Conservation (phyloP, 53 echinoderm and acorn worm genomes). For the Holothuria scabra region DNA sequence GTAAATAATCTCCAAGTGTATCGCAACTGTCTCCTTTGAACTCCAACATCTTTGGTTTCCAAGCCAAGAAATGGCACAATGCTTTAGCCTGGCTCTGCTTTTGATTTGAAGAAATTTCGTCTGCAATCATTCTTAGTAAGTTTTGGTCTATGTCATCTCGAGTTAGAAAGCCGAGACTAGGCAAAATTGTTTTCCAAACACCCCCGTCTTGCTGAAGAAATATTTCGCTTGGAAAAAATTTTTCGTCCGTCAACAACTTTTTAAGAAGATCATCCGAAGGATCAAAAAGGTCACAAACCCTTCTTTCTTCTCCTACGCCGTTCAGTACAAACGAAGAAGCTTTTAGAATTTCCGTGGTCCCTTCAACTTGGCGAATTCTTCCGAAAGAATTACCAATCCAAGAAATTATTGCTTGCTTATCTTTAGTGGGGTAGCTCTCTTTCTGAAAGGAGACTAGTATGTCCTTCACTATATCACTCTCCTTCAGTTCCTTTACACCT, state of each 20-base stretch:
- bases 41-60: constrained; percentile 20
- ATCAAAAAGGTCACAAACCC: constrained; percentile 64
- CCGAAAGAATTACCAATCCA: constrained; percentile 4
- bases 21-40: background rate
- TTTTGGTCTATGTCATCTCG: background rate
- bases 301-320: background rate
- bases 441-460: background rate
- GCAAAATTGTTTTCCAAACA: background rate
- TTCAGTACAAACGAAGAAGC: constrained; percentile 58
- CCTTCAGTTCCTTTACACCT: background rate
- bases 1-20: constrained; percentile 18
- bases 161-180: background rate
- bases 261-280: constrained; percentile 49
- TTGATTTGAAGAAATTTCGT: constrained; percentile 26
- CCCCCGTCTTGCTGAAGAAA: constrained; percentile 2
- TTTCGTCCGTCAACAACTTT: constrained; percentile 34
- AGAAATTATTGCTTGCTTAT: background rate
- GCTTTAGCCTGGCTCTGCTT: constrained; percentile 42
- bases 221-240: constrained; percentile 61
- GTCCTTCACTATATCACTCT: constrained; percentile 5
- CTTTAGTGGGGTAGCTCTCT: background rate
- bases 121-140: constrained; percentile 47
- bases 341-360: constrained; percentile 18
- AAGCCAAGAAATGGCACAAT: constrained; percentile 34
- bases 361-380: background rate